A percentile compares a stretch with the other conserved stretches of the same genome.
These are phyloP conservation scores for Patella depressa DNA, from an alignment of 2,888 invertebrate species.

Conservation along the genomic window DNA sequence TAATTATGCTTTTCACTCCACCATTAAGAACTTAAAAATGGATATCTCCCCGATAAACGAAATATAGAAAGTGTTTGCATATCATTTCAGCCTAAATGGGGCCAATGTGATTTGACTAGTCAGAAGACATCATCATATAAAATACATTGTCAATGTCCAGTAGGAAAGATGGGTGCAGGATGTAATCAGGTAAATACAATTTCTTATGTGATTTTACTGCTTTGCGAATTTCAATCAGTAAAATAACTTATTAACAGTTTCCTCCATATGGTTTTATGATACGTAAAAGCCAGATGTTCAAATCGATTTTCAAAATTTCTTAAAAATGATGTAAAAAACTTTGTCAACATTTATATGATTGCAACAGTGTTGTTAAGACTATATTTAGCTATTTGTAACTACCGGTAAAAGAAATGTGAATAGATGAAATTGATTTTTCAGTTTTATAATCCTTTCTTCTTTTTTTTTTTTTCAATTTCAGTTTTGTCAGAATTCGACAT, in stretches of 20 bases:
- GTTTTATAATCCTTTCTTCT: neutral
- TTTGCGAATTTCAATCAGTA: neutral
- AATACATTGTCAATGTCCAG: constrained; percentile 50
- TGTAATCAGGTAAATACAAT: constrained; percentile 47
- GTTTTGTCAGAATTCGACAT: constrained; percentile 65
- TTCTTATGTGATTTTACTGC: no score
- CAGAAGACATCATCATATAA: constrained; percentile 39
- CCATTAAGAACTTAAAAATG: no score
- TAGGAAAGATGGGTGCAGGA: constrained; percentile 41
- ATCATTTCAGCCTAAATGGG: constrained; percentile 51
- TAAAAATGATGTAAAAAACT: no score
- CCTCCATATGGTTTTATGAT: no score
- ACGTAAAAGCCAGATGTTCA: neutral
- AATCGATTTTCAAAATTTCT: neutral
- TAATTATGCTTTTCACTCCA: no score
- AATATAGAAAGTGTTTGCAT: no score
- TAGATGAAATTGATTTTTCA: no score
- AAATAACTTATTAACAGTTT: neutral
- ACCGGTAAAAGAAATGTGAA: no score
- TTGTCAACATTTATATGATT: no score
- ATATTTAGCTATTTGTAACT: no score
- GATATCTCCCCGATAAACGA: no score
- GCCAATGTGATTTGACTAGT: constrained; percentile 40
- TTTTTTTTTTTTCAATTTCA: constrained; percentile 19
- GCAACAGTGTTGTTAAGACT: no score